These are phyloP conservation scores for Dendrolimus kikuchii DNA, from an alignment of 1,140 invertebrate species.

Conservation along the genomic window DNA sequence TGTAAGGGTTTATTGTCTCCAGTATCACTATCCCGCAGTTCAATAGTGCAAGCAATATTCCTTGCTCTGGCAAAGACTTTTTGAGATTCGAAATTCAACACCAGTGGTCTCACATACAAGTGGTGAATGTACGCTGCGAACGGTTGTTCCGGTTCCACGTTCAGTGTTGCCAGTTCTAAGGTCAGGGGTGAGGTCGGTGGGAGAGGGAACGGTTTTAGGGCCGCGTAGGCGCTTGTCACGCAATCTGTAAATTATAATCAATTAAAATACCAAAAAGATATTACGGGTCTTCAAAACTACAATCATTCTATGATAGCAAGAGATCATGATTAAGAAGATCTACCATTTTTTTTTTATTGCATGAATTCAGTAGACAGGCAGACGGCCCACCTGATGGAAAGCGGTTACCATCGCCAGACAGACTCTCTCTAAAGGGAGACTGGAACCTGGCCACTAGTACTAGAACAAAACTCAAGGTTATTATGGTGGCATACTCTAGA, in stretches of 20 bases:
- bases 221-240: conserved; percentile 84
- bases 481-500: too few relatives aligned
- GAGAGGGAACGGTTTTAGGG: conserved; percentile 87
- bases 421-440: too few relatives aligned
- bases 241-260: conserved; percentile 75
- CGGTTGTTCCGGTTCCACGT: conserved; percentile 82
- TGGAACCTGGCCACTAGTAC: too few relatives aligned
- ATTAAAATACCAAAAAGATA: neutral
- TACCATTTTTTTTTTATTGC: too few relatives aligned
- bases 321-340: too few relatives aligned
- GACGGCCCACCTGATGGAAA: too few relatives aligned
- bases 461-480: too few relatives aligned
- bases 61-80: conserved; percentile 89
- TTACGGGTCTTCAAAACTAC: too few relatives aligned
- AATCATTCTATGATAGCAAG: too few relatives aligned
- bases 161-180: conserved; percentile 88
- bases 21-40: conserved; percentile 81
- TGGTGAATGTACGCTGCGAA: conserved; percentile 89
- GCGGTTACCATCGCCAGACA: too few relatives aligned
- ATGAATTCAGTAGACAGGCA: too few relatives aligned
- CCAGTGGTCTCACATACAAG: conserved; percentile 91
- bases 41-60: conserved; percentile 92
- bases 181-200: conserved; percentile 82
- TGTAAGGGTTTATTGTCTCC: conserved; percentile 51
- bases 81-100: conserved; percentile 92